Evolutionary conservation across 2,797 vertebrate genomes (phyloP).

Genomic region (Enteromius mattozi): DNA sequence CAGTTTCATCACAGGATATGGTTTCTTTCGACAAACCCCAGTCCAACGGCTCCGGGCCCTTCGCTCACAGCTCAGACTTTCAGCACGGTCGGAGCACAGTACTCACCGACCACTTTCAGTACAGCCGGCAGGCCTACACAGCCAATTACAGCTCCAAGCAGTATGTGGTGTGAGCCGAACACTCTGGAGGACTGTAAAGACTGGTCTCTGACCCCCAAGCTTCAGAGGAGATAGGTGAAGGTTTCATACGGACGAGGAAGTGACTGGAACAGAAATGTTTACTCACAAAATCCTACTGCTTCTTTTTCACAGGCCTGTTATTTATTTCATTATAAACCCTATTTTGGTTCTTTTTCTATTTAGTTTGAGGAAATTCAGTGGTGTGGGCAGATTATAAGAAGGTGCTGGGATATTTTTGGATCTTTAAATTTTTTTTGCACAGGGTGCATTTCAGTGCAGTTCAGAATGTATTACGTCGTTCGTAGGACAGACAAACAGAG

Average conservation of each 20-base stretch:
- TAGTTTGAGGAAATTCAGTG: background rate
- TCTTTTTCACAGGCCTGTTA: conserved; percentile 16
- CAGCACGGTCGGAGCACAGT: conserved; percentile 82
- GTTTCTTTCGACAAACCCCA: conserved; percentile 83
- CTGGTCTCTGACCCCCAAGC: conserved; percentile 52
- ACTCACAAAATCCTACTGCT: conserved; percentile 14
- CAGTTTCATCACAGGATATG: conserved; percentile 82
- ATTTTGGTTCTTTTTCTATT: conserved; percentile 56
- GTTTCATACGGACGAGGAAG: conserved; percentile 37
- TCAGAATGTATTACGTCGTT: conserved; percentile 24
- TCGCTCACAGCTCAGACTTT: conserved; percentile 80
- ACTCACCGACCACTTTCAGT: conserved; percentile 92
- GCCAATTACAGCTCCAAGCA: conserved; percentile 79
- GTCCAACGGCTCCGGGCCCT: conserved; percentile 83
- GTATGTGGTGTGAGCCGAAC: conserved; percentile 87
- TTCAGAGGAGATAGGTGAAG: conserved; percentile 53
- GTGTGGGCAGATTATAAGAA: background rate
- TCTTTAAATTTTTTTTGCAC: conserved; percentile 15
- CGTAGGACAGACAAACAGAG: background rate
- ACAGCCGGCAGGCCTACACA: conserved; percentile 85
- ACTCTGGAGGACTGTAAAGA: conserved; percentile 23
- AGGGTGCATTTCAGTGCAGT: conserved; percentile 22
- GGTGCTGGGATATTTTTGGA: background rate
- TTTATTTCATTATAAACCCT: conserved; percentile 36
- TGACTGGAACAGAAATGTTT: conserved; percentile 16